Conservation (phyloP, 2,888 invertebrate species). For the Drosophila hamatofila region DNA sequence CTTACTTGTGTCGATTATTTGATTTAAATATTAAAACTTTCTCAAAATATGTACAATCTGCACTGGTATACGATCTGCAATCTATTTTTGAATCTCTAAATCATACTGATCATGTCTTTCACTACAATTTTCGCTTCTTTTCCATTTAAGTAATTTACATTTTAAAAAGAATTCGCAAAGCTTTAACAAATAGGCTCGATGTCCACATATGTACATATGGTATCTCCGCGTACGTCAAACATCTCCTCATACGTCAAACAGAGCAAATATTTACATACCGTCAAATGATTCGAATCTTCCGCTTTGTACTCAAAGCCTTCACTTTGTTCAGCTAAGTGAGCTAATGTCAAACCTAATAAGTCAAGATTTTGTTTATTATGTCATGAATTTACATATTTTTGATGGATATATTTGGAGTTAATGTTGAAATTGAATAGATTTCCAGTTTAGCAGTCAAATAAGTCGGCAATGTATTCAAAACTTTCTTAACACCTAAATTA, state of each 20-base stretch:
- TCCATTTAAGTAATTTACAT: conserved; percentile 7
- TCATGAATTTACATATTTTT: neutral
- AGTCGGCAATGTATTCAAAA: neutral
- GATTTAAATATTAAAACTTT: neutral
- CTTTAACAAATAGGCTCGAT: conserved; percentile 27
- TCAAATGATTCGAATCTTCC: conserved; percentile 38
- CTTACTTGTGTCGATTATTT: neutral
- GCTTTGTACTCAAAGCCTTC: conserved; percentile 30
- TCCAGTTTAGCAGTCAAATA: neutral
- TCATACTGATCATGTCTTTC: conserved; percentile 15
- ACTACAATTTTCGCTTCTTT: conserved; percentile 15
- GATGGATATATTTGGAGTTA: neutral
- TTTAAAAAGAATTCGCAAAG: conserved; percentile 47
- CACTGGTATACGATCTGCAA: neutral
- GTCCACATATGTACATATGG: neutral
- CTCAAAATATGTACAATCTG: neutral
- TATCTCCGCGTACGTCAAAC: conserved; percentile 39
- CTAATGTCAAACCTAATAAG: conserved; percentile 1
- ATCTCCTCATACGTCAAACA: conserved; percentile 42
- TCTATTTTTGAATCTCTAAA: conserved; percentile 1
- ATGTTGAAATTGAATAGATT: neutral
- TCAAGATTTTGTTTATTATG: neutral
- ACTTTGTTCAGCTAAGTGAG: conserved; percentile 7
- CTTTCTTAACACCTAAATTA: neutral
- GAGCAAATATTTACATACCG: conserved; percentile 62